These are phyloP conservation scores for Procavia capensis DNA, from an alignment of 2,113 vertebrate species.

Conservation along the genomic window DNA sequence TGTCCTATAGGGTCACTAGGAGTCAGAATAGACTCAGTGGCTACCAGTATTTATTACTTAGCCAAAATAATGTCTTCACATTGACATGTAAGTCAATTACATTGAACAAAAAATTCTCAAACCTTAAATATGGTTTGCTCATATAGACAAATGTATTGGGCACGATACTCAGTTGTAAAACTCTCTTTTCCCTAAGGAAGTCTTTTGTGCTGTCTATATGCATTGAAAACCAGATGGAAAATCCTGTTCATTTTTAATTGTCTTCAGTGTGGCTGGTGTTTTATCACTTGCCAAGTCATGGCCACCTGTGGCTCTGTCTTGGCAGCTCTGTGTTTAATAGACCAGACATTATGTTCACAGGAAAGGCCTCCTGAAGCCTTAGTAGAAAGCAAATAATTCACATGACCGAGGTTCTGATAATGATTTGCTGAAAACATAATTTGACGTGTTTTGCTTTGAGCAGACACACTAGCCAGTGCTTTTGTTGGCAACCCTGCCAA, in stretches of 20 bases:
- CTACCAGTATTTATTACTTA: neutral
- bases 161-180: neutral
- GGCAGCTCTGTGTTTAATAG: constrained; percentile 63
- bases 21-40: neutral
- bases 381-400: constrained; percentile 75
- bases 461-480: constrained; percentile 79
- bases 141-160: neutral
- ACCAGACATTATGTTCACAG: constrained; percentile 76
- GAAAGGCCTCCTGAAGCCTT: constrained; percentile 77
- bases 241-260: constrained; percentile 77
- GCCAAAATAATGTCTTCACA: neutral
- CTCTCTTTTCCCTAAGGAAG: constrained; percentile 47
- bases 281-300: constrained; percentile 82
- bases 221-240: constrained; percentile 80
- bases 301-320: constrained; percentile 85
- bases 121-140: neutral
- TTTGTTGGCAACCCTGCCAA: constrained; percentile 85
- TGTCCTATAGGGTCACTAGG: neutral
- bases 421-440: constrained; percentile 81
- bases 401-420: constrained; percentile 75
- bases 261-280: constrained; percentile 71
- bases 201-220: constrained; percentile 60
- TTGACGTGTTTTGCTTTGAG: constrained; percentile 83
- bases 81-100: neutral
- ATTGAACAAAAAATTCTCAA: neutral